phyloP scores from a whole-genome alignment of 2,888 invertebrate genomes.

The Anagyrus pseudococci region DNA sequence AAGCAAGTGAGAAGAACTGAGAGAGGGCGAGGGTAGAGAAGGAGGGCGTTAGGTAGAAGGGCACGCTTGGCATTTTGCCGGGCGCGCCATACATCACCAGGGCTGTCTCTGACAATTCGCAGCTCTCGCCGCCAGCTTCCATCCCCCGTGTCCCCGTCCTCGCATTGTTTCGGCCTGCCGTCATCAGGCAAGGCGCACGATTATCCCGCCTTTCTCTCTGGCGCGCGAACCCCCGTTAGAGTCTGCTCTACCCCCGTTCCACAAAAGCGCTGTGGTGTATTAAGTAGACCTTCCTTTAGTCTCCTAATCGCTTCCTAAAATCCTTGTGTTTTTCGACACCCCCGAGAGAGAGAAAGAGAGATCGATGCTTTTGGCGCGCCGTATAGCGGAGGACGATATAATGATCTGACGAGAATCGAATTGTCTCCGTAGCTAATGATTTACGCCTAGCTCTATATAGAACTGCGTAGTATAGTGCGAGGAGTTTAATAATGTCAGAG shows the following conservation, averaged over 20 bases:
- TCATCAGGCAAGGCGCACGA: conserved; percentile 14
- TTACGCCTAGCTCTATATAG: too few relatives aligned
- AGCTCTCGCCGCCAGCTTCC: background rate
- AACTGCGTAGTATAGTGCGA: too few relatives aligned
- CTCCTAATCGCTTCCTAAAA: conserved; percentile 7
- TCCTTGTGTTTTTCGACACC: too few relatives aligned
- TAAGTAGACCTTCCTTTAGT: background rate
- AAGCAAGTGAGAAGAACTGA: background rate
- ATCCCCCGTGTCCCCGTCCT: background rate
- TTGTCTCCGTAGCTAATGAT: too few relatives aligned
- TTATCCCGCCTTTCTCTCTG: conserved; percentile 20
- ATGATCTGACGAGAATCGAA: too few relatives aligned
- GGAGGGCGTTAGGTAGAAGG: background rate
- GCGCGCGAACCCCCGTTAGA: background rate
- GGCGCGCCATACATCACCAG: conserved; percentile 16
- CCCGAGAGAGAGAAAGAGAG: too few relatives aligned
- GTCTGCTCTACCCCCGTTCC: background rate
- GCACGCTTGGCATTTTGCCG: conserved; percentile 21
- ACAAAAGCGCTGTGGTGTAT: conserved; percentile 1
- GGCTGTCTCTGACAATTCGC: conserved; percentile 19
- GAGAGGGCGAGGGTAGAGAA: too few relatives aligned
- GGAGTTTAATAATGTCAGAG: too few relatives aligned
- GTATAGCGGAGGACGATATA: too few relatives aligned
- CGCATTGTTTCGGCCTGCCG: conserved; percentile 31
- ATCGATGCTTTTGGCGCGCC: too few relatives aligned